phyloP scores from a whole-genome alignment of 2,797 vertebrate genomes.

The Manis crassicaudata region DNA sequence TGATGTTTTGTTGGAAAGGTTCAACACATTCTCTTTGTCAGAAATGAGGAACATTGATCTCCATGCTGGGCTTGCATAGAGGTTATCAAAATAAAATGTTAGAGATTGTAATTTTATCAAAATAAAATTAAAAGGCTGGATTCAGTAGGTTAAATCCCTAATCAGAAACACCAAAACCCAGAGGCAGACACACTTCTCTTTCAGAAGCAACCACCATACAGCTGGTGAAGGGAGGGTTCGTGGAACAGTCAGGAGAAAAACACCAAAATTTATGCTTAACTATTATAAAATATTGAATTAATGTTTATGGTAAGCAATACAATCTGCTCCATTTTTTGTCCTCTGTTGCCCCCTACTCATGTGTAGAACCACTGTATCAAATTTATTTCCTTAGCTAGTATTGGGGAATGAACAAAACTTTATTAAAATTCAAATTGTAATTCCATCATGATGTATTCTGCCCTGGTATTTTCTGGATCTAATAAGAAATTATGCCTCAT shows the following conservation, averaged over 20 bases:
- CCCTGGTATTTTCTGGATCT: slow-evolving; percentile 37
- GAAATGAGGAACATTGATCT: slow-evolving; percentile 55
- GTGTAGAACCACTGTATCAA: slow-evolving; percentile 47
- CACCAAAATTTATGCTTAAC: slow-evolving; percentile 23
- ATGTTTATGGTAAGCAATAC: slow-evolving; percentile 55
- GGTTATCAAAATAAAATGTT: slow-evolving; percentile 62
- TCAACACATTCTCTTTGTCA: slow-evolving; percentile 32
- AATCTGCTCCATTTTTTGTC: slow-evolving; percentile 47
- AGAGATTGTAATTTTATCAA: slow-evolving; percentile 48
- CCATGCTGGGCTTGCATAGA: slow-evolving; percentile 15
- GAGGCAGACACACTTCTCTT: neutral
- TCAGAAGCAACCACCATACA: slow-evolving; percentile 36
- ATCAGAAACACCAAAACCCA: slow-evolving; percentile 32
- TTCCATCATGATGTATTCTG: slow-evolving; percentile 25
- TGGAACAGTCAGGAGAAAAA: slow-evolving; percentile 25
- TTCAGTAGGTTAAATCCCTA: neutral
- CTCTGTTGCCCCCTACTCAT: slow-evolving; percentile 35
- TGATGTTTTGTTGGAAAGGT: slow-evolving; percentile 43
- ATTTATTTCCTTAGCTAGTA: slow-evolving; percentile 64
- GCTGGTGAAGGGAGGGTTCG: neutral
- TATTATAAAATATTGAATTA: slow-evolving; percentile 25
- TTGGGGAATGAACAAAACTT: slow-evolving; percentile 66
- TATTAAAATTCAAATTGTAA: slow-evolving; percentile 71
- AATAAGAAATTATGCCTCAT: slow-evolving; percentile 65
- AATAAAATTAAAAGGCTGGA: slow-evolving; percentile 40